Conservation (phyloP, 2,888 invertebrate species). For the Drosophila mayaguana region DNA sequence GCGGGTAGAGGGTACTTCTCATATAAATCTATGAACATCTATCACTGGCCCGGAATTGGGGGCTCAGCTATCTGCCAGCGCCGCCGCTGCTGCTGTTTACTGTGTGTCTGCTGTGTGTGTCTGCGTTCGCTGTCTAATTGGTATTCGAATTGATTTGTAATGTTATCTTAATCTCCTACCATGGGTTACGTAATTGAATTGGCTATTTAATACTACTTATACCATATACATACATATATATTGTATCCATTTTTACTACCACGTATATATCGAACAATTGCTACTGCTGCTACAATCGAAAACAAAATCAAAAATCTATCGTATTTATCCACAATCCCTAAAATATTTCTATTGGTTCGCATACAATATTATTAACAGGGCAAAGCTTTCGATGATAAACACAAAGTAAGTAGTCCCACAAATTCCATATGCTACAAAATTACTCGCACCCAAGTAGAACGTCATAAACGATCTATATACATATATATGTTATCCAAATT, state of each 20-base stretch:
- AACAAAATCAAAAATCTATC: conserved; percentile 16
- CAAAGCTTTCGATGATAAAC: conserved; percentile 83
- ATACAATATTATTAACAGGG: conserved; percentile 73
- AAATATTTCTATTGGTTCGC: conserved; percentile 52
- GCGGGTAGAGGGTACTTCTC: conserved; percentile 1
- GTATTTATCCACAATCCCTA: conserved; percentile 36
- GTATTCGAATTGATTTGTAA: conserved; percentile 45
- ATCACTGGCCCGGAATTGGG: conserved; percentile 7
- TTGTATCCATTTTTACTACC: conserved; percentile 69
- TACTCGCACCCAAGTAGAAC: conserved; percentile 33
- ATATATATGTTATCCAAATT: conserved; percentile 35
- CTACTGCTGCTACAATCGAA: conserved; percentile 53
- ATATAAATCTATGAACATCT: neutral
- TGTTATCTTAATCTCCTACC: conserved; percentile 32
- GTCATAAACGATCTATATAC: conserved; percentile 28
- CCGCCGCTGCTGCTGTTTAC: conserved; percentile 45
- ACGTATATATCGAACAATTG: conserved; percentile 39
- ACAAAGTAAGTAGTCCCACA: conserved; percentile 79
- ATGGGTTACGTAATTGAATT: conserved; percentile 60
- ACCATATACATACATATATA: conserved; percentile 37
- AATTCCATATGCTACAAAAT: conserved; percentile 31
- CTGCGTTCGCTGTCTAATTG: conserved; percentile 66
- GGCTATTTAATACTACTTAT: conserved; percentile 57
- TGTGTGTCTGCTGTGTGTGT: conserved; percentile 69
- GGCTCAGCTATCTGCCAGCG: conserved; percentile 36